Conservation (phyloP, 2,888 invertebrate species). For the Griposia aprilina region DNA sequence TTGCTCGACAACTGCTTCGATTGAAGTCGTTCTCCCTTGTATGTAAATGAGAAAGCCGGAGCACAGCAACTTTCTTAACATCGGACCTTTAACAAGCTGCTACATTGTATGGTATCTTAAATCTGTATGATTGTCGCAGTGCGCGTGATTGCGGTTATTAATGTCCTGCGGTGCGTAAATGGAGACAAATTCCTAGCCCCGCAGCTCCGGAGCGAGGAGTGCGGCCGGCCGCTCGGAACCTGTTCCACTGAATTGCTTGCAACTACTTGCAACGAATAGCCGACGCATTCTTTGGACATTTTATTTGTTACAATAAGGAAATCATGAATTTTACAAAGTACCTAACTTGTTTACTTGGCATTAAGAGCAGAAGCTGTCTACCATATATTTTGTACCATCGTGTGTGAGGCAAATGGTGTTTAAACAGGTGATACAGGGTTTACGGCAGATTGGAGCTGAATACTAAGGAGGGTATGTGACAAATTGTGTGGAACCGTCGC, state of each 20-base stretch:
- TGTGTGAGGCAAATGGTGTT: slow-evolving; percentile 41
- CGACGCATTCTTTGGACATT: slow-evolving; percentile 22
- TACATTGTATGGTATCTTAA: slow-evolving; percentile 28
- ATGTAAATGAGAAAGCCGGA: slow-evolving; percentile 43
- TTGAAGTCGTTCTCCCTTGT: slow-evolving; percentile 33
- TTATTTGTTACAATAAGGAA: slow-evolving; percentile 25
- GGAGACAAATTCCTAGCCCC: slow-evolving; percentile 55
- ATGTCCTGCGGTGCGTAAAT: slow-evolving; percentile 53
- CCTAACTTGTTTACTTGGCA: slow-evolving; percentile 18
- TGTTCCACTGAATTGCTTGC: slow-evolving; percentile 47
- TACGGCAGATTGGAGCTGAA: slow-evolving; percentile 36
- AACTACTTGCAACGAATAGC: slow-evolving; percentile 22
- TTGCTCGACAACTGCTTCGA: neutral
- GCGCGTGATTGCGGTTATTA: slow-evolving; percentile 42
- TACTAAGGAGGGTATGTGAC: slow-evolving; percentile 46
- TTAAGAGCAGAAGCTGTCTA: slow-evolving; percentile 14
- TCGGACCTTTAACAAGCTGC: slow-evolving; percentile 27
- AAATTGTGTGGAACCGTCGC: slow-evolving; percentile 44
- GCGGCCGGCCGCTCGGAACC: slow-evolving; percentile 34
- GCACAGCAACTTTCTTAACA: slow-evolving; percentile 37
- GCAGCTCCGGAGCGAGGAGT: neutral
- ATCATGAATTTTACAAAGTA: slow-evolving; percentile 4
- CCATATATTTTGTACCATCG: neutral
- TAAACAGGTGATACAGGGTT: slow-evolving; percentile 43
- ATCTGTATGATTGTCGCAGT: slow-evolving; percentile 19